Conservation (phyloP, 2,888 invertebrate species). For the Timema podura region DNA sequence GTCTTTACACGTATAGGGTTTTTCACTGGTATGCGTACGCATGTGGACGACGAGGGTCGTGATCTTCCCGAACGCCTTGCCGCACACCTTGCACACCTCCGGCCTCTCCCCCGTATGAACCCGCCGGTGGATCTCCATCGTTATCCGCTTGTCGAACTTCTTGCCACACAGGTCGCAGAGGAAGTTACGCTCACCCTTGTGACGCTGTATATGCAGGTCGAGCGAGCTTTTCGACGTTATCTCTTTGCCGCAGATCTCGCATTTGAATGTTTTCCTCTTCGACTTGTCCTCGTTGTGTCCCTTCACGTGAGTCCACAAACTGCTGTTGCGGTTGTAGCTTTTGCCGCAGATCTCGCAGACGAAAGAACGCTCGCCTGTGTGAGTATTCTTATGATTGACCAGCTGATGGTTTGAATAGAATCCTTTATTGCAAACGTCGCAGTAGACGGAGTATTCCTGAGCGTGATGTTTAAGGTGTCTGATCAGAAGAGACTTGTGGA, state of each 20-base stretch:
- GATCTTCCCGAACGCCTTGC: conserved; percentile 32
- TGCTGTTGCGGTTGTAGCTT: conserved; percentile 40
- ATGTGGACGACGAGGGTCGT: conserved; percentile 53
- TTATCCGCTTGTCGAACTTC: conserved; percentile 34
- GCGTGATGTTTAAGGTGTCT: conserved; percentile 4
- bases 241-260: conserved; percentile 37
- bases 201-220: conserved; percentile 7
- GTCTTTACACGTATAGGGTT: conserved; percentile 48
- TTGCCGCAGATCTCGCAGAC: conserved; percentile 20
- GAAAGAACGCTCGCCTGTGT: conserved; percentile 21
- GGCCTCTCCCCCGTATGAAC: conserved; percentile 61
- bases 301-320: conserved; percentile 49
- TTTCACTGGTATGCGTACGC: conserved; percentile 49
- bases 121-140: conserved; percentile 57
- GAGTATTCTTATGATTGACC: conserved; percentile 44
- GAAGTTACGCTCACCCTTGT: conserved; percentile 43
- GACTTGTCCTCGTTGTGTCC: conserved; percentile 42
- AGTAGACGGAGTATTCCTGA: conserved; percentile 16
- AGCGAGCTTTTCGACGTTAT: conserved; percentile 34
- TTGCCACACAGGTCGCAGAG: conserved; percentile 26
- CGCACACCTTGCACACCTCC: conserved; percentile 53
- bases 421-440: conserved; percentile 27
- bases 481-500: conserved; percentile 44
- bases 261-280: conserved; percentile 37
- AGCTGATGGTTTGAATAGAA: conserved; percentile 38